Base-by-base conservation (phyloP, 2,797 vertebrate species). In the Champsocephalus esox region DNA sequence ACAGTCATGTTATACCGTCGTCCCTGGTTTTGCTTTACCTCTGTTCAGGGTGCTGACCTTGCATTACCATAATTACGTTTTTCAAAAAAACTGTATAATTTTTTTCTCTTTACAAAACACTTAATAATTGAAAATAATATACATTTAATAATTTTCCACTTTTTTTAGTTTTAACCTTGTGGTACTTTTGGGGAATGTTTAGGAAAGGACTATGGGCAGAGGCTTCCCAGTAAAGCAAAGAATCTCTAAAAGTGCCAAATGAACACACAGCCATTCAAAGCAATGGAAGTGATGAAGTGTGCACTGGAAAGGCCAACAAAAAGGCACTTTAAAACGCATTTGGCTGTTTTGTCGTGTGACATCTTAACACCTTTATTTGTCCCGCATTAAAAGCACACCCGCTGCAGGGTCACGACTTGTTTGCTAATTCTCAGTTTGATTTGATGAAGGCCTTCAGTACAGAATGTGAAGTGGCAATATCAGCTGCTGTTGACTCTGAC, bases 111-210 rank as follows among this genome's bases (percentile, higher is more conserved):
- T 49, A 21, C 13, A 2, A 58, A 58, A 24, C 45, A 56, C 19
- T 13, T 46, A 56, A 14, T n/a, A 34, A 11, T 11, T 43, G 24
- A 52, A 43, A 56, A 14, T n/a, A 34, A 16, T 11, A 52, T 11
- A 52, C 16, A 38, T 38, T 1, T 38, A 38, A 38, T 38, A 38
- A 9, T 38, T 28, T 48, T 54, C 34, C 44, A 65, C 13, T 38
- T 38, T 38, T 9, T 38, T 28, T 28, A 54, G n/a, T n/a, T 32
- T 32, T 67, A 12, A 56, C 51, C 65, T 34, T 67, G 48, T 45
- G 51, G 32, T 13, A 32, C 41, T 49, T 49, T 51, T 6, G 24
- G 49, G 50, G 34, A 21, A 14, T 19, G 9, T 65, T n/a, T 7
- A 43, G 10, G 34, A 19, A 2, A 10, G 13, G 7, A 24, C 51